Evolutionary conservation across 2,797 vertebrate species (phyloP).

Genomic region (Crocodylus rhombifer): DNA sequence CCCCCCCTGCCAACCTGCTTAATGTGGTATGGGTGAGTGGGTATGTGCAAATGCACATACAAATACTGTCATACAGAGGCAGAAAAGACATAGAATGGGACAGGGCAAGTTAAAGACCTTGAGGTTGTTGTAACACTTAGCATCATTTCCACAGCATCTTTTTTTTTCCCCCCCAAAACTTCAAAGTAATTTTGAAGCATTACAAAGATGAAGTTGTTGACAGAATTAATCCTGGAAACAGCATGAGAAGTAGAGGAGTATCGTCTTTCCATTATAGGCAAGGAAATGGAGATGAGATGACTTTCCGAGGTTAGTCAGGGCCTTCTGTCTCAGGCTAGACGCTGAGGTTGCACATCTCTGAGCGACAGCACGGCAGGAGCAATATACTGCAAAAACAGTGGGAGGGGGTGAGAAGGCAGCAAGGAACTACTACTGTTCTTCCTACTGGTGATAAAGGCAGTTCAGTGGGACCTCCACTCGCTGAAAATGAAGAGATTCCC

Average conservation of each 20-base stretch:
- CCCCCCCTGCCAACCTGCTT: too few species aligned
- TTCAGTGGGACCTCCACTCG: not conserved
- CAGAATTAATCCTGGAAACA: not conserved
- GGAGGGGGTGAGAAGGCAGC: not conserved
- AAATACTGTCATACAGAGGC: accelerated
- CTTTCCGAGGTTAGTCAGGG: not conserved
- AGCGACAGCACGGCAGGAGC: not conserved
- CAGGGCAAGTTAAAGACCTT: not conserved
- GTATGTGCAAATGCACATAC: not conserved
- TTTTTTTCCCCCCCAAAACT: not conserved
- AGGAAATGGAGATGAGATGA: not conserved
- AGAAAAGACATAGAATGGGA: not conserved
- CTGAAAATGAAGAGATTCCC: not conserved
- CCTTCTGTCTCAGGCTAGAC: not conserved
- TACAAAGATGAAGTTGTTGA: not conserved
- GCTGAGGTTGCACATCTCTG: not conserved
- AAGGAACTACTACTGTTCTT: not conserved
- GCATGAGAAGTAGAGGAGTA: not conserved
- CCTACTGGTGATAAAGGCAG: not conserved
- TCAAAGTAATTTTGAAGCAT: not conserved
- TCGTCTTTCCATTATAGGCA: not conserved
- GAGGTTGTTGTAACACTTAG: not conserved
- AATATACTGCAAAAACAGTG: not conserved
- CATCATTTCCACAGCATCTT: not conserved
- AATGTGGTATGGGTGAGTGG: not conserved